These are phyloP conservation scores for Holotrichia oblita DNA, from an alignment of 1,140 invertebrate species.

Conservation along the genomic window DNA sequence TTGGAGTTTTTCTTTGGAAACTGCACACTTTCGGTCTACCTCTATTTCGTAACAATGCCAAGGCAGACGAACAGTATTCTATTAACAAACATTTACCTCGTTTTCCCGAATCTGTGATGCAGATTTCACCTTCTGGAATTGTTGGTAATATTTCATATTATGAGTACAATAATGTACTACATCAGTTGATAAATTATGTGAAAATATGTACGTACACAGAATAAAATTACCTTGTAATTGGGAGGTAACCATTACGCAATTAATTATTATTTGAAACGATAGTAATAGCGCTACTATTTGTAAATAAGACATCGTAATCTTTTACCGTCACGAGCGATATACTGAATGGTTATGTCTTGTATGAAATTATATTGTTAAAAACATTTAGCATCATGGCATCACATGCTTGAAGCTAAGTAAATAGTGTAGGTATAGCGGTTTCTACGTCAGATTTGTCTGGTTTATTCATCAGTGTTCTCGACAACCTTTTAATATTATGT, in stretches of 20 bases:
- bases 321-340: background rate
- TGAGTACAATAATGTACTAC: background rate
- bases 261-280: background rate
- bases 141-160: background rate
- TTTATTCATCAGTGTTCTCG: background rate
- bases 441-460: background rate
- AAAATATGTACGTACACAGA: background rate
- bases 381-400: too few relatives aligned
- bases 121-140: background rate
- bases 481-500: too few relatives aligned
- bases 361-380: too few relatives aligned
- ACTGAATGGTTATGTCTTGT: too few relatives aligned
- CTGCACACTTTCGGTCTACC: background rate
- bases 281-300: background rate
- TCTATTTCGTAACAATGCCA: background rate
- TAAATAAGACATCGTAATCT: background rate
- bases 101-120: background rate
- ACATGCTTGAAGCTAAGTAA: background rate
- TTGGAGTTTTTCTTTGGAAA: background rate
- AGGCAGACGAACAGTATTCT: background rate
- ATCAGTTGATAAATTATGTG: background rate
- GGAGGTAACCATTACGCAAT: background rate
- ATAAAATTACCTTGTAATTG: background rate
- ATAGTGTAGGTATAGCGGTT: background rate
- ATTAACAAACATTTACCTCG: background rate